phyloP scores from a whole-genome alignment of 2,888 invertebrate species.

The Invenusta paracnida region DNA sequence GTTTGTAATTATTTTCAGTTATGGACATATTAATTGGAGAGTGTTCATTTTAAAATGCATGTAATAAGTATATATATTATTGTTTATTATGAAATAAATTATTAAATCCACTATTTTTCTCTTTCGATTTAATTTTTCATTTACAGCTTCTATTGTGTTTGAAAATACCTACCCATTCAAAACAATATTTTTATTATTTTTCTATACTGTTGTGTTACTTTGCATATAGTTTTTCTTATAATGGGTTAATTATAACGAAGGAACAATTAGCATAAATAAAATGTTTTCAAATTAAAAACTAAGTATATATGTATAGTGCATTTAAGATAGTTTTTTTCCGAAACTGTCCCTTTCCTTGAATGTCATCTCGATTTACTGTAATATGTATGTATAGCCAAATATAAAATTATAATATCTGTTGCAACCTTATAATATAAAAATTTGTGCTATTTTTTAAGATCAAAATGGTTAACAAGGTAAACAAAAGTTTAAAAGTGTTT shows the following conservation, averaged over 20 bases:
- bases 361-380: background rate
- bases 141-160: background rate
- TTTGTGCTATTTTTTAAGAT: background rate
- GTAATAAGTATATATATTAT: background rate
- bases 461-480: background rate
- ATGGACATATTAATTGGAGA: background rate
- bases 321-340: background rate
- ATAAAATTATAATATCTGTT: background rate
- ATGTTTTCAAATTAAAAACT: background rate
- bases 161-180: background rate
- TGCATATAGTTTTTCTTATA: background rate
- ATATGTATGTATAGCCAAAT: background rate
- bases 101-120: background rate
- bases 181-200: background rate
- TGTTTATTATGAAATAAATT: background rate
- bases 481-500: background rate
- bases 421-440: background rate
- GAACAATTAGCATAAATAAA: background rate
- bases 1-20: background rate
- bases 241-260: background rate
- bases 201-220: background rate
- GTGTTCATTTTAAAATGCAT: background rate
- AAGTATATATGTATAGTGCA: background rate
- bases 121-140: background rate
- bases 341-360: background rate